Evolutionary conservation across 2,888 invertebrate species (phyloP).

Genomic region (Campoplex nolae): DNA sequence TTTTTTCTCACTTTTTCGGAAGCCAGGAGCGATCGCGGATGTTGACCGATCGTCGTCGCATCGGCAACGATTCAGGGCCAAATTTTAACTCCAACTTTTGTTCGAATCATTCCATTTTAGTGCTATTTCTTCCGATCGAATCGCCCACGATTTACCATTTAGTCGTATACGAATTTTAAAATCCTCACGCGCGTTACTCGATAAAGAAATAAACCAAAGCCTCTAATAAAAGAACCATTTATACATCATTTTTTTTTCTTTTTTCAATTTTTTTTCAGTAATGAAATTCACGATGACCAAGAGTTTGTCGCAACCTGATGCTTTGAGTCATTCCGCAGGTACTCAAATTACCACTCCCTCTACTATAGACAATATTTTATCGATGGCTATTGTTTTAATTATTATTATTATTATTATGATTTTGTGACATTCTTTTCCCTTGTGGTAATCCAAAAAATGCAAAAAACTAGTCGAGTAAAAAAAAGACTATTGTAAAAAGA

Average conservation of each 20-base stretch:
- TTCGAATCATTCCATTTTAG: background rate
- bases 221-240: background rate
- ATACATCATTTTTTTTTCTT: background rate
- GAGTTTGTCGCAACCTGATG: slow-evolving; percentile 21
- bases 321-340: slow-evolving; percentile 39
- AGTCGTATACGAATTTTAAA: background rate
- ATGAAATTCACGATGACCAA: slow-evolving; percentile 42
- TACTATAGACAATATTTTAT: background rate
- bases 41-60: background rate
- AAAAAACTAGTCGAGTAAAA: no score
- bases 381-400: background rate
- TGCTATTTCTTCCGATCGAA: background rate
- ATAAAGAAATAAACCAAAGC: background rate
- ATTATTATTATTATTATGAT: slow-evolving; percentile 3
- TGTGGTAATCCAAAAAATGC: background rate
- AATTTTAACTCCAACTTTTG: no score
- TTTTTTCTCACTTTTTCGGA: background rate
- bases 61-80: background rate
- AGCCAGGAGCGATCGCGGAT: background rate
- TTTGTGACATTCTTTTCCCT: background rate
- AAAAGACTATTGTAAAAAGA: no score
- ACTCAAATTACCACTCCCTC: slow-evolving; percentile 14
- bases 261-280: background rate
- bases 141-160: background rate
- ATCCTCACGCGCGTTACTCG: background rate